Percentiles rank a stretch among this genome's conserved stretches.
These are phyloP conservation scores for Griposia aprilina DNA, from an alignment of 2,888 invertebrate genomes.

Conservation along the genomic window DNA sequence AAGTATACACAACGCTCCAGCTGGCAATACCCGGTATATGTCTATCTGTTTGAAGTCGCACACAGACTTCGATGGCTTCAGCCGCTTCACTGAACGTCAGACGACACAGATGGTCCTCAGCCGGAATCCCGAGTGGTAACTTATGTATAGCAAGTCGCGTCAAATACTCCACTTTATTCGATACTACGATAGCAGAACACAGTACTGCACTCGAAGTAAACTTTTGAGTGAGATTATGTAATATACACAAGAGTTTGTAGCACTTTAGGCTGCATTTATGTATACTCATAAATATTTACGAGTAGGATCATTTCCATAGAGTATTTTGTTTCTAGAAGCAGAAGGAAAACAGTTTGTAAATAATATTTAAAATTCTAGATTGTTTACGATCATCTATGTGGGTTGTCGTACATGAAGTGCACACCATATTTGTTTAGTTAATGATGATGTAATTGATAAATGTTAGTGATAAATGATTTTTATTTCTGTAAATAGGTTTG, in stretches of 20 bases:
- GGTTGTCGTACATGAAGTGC: neutral
- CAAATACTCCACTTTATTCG: slow-evolving; percentile 19
- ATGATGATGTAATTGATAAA: neutral
- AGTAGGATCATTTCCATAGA: slow-evolving; percentile 6
- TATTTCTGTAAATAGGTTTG: too few species aligned
- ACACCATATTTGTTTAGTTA: neutral
- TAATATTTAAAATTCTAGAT: neutral
- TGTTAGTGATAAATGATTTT: too few species aligned
- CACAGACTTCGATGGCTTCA: slow-evolving; percentile 4
- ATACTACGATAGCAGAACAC: neutral
- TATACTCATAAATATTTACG: slow-evolving; percentile 25
- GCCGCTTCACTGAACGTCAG: slow-evolving; percentile 3
- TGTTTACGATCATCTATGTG: too few species aligned
- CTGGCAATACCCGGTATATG: neutral
- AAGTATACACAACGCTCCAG: neutral
- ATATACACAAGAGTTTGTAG: slow-evolving; percentile 29
- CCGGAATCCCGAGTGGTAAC: slow-evolving; percentile 6
- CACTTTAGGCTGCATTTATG: slow-evolving; percentile 14
- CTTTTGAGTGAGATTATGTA: slow-evolving; percentile 11
- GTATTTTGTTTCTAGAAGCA: slow-evolving; percentile 7
- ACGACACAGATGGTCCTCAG: slow-evolving; percentile 11
- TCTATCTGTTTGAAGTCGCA: slow-evolving; percentile 6
- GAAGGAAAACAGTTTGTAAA: neutral
- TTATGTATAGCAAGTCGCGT: slow-evolving; percentile 13
- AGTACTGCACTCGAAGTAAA: slow-evolving; percentile 14